Evolutionary conservation across 2,888 invertebrate species (phyloP).

Genomic region (Papilio demoleus): DNA sequence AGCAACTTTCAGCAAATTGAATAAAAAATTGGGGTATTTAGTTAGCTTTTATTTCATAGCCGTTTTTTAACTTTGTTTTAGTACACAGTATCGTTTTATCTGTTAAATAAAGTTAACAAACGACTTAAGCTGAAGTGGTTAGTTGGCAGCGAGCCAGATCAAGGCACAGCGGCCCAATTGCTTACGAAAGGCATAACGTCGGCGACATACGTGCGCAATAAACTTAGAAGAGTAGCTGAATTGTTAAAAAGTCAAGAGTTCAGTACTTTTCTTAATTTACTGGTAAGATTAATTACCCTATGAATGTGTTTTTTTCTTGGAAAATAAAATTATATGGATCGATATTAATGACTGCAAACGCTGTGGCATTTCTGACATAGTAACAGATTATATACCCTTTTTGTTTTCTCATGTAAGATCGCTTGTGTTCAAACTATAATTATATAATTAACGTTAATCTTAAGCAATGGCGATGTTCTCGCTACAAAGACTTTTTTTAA

Average conservation of each 20-base stretch:
- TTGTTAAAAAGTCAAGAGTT: slow-evolving; percentile 46
- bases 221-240: slow-evolving; percentile 53
- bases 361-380: too few species aligned
- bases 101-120: slow-evolving; percentile 69
- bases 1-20: not conserved
- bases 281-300: slow-evolving; percentile 21
- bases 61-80: slow-evolving; percentile 47
- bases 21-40: slow-evolving; percentile 10
- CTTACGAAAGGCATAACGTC: slow-evolving; percentile 64
- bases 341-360: too few species aligned
- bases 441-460: slow-evolving; percentile 60
- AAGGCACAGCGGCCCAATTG: slow-evolving; percentile 58
- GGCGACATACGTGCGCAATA: slow-evolving; percentile 58
- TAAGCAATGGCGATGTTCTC: slow-evolving; percentile 53
- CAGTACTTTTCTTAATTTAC: slow-evolving; percentile 39
- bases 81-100: slow-evolving; percentile 52
- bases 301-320: not conserved
- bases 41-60: slow-evolving; percentile 31
- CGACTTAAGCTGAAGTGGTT: slow-evolving; percentile 67
- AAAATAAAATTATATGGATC: too few species aligned
- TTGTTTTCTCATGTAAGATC: slow-evolving; percentile 33
- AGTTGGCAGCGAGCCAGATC: slow-evolving; percentile 66
- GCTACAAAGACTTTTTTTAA: slow-evolving; percentile 63
- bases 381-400: too few species aligned
- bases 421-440: slow-evolving; percentile 48